Conservation (phyloP, 2,888 invertebrate genomes). For the Aromia moschata region DNA sequence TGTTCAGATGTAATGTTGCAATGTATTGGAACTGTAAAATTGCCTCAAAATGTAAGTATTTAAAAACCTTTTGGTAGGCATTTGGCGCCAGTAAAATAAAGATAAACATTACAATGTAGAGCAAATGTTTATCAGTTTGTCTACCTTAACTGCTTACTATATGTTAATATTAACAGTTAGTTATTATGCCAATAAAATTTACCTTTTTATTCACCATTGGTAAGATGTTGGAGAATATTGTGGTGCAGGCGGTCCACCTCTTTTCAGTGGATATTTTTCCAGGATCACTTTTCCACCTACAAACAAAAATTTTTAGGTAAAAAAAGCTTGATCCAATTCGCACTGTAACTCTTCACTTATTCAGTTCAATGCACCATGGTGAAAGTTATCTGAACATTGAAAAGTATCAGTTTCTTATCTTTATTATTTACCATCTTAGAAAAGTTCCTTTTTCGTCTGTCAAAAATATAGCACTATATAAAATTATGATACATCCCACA, state of each 20-base stretch:
- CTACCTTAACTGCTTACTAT: neutral
- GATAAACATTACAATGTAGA: no score
- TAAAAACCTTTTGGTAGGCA: no score
- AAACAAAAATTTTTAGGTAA: slow-evolving; percentile 29
- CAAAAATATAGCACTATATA: slow-evolving; percentile 11
- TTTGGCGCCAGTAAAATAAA: no score
- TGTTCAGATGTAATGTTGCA: no score
- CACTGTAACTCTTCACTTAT: slow-evolving; percentile 1
- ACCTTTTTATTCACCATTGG: slow-evolving; percentile 72
- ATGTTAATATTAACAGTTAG: neutral
- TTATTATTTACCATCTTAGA: slow-evolving; percentile 22
- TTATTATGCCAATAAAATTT: slow-evolving; percentile 47
- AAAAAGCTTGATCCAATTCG: neutral
- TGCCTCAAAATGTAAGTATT: no score
- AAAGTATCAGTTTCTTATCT: neutral
- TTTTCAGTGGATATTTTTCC: slow-evolving; percentile 78
- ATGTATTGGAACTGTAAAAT: no score
- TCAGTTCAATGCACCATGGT: slow-evolving; percentile 15
- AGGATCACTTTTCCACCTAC: slow-evolving; percentile 62
- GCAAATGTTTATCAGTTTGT: neutral
- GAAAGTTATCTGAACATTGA: slow-evolving; percentile 14
- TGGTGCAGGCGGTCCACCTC: slow-evolving; percentile 64
- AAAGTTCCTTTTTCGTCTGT: neutral
- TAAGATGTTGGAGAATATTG: slow-evolving; percentile 67
- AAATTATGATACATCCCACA: slow-evolving; percentile 13